phyloP scores from a whole-genome alignment of 2,113 vertebrate genomes.

The Eretmochelys imbricata region DNA sequence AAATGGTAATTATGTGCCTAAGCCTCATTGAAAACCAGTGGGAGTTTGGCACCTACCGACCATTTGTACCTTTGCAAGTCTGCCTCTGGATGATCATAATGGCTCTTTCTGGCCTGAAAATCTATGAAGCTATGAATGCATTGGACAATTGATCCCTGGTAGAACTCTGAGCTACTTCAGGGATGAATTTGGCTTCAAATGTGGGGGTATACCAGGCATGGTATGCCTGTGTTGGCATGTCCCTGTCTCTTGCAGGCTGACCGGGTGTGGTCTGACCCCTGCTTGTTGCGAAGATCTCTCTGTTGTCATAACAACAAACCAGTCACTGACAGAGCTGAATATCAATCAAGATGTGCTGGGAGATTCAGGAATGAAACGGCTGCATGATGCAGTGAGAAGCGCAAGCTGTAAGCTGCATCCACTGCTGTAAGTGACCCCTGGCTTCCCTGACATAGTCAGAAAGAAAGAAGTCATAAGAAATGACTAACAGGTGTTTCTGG shows the following conservation, averaged over 20 bases:
- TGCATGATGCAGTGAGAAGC: neutral
- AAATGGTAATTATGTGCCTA: neutral
- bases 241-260: neutral
- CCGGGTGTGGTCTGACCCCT: neutral
- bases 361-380: neutral
- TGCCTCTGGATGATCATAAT: neutral
- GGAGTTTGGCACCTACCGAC: neutral
- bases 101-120: neutral
- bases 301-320: neutral
- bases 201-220: rapidly evolving
- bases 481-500: neutral
- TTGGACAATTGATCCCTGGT: neutral
- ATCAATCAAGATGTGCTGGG: conserved; percentile 34
- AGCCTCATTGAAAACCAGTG: neutral
- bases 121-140: neutral
- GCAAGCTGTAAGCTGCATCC: conserved; percentile 19
- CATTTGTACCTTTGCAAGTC: neutral
- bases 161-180: neutral
- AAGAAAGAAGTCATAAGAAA: too few species aligned
- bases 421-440: conserved; percentile 12
- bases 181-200: neutral
- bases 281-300: neutral
- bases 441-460: neutral
- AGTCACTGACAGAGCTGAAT: neutral
- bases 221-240: neutral